Evolutionary conservation across 2,888 invertebrate species (phyloP), one percentile per base, ranked within the genome.

Genomic region (Geotrupes spiniger): DNA sequence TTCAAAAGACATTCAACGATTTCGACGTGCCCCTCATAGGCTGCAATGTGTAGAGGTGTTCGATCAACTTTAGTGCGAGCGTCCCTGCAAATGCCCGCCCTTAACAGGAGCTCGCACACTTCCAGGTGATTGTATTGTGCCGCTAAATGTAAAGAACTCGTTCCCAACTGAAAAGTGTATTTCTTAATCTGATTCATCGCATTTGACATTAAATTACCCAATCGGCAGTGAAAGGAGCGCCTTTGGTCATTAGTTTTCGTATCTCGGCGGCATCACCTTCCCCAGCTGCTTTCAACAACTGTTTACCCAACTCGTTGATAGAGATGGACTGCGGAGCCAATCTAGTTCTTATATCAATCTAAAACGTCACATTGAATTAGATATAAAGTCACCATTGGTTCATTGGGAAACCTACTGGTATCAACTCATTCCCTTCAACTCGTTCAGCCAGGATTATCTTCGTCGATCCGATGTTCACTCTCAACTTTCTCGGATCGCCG

Each of bases 171-270:
- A 51, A 64, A n/a, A n/a, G n/a, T n/a, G n/a, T n/a, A 69, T 44
- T 37, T 43, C 46, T 33, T 14, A 52, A n/a, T n/a, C n/a, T n/a
- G n/a, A n/a, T n/a, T n/a, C n/a, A n/a, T n/a, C n/a, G n/a, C n/a
- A n/a, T n/a, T n/a, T n/a, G n/a, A 6, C 21, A 27, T 33, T 15
- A 14, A 64, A 70, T 65, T 74, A 92, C 92, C 92, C 94, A 94
- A 73, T 95, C 94, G 2, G 93, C 87, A 6, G 90, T 89, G 66
- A 95, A 93, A 16, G 94, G 92, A 37, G 94, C 93, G 38, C 95
- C 94, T 71, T 84, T 83, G 17, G 83, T 81, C 80, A 95, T 84
- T 49, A 94, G 80, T 36, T 82, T 79, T 49, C 86, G 79, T 14
- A 94, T 90, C 56, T 82, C 81, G 49, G 81, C 79, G 2, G 87